Percentiles rank a stretch among this genome's conserved stretches.
phyloP scores from a whole-genome alignment of 2,888 invertebrate species.

The Cheilosia vernalis region DNA sequence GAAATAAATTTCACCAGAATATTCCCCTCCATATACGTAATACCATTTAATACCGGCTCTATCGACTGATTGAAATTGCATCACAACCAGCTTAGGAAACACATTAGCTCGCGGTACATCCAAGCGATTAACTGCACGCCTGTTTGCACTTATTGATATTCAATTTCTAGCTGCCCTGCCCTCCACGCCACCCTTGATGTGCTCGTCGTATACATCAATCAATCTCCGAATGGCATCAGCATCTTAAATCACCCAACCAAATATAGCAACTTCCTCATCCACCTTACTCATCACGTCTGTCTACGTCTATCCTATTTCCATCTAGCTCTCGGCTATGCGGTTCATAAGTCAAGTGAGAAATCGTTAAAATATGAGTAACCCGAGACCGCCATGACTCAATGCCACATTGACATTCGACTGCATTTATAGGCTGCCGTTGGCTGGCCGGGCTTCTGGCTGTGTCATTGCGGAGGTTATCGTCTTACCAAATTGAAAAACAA shows the following conservation, averaged over 20 bases:
- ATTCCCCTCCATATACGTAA: too few species aligned
- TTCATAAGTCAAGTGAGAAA: conserved; percentile 58
- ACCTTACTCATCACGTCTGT: conserved; percentile 20
- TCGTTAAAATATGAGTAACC: conserved; percentile 23
- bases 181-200: background rate
- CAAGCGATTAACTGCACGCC: conserved; percentile 17
- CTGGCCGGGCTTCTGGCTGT: background rate
- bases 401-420: conserved; percentile 59
- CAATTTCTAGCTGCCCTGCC: background rate
- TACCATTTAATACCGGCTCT: too few species aligned
- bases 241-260: conserved; percentile 58
- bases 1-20: too few species aligned
- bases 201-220: background rate
- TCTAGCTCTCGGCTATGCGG: conserved; percentile 28
- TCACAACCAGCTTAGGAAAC: background rate
- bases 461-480: conserved; percentile 63
- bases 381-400: conserved; percentile 34
- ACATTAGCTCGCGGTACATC: conserved; percentile 1
- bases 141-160: conserved; percentile 37
- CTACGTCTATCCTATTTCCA: conserved; percentile 5
- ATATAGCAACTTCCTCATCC: conserved; percentile 70
- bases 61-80: too few species aligned
- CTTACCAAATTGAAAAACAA: conserved; percentile 19
- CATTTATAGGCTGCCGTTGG: conserved; percentile 13
- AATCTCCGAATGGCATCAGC: conserved; percentile 13